phyloP scores from a whole-genome alignment of 1,140 invertebrate species.

The Solenopsis fugax region DNA sequence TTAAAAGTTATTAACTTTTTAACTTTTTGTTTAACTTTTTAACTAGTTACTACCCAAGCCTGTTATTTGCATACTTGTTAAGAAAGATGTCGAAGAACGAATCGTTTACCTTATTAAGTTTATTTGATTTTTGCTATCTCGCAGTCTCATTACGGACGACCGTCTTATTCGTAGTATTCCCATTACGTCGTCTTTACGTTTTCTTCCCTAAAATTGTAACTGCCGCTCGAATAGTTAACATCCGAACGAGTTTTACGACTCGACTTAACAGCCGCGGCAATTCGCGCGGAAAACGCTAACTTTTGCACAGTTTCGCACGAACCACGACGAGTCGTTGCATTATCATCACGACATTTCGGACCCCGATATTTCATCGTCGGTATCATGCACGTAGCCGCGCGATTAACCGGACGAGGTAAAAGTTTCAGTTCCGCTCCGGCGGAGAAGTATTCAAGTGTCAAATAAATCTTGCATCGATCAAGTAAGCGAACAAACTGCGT shows the following conservation, averaged over 20 bases:
- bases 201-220: slow-evolving; percentile 47
- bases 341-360: slow-evolving; percentile 41
- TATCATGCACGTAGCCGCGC: slow-evolving; percentile 2
- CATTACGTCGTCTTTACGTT: not conserved
- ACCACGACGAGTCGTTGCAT: slow-evolving; percentile 22
- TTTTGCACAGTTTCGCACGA: slow-evolving; percentile 43
- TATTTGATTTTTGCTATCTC: slow-evolving; percentile 15
- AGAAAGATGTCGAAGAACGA: not conserved
- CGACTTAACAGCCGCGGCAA: slow-evolving; percentile 29
- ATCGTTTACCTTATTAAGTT: not conserved
- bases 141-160: not conserved
- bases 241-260: slow-evolving; percentile 41
- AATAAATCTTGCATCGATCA: slow-evolving; percentile 62
- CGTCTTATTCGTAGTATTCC: slow-evolving; percentile 14
- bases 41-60: too few species aligned
- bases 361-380: slow-evolving; percentile 43
- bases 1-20: too few species aligned
- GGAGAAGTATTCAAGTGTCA: slow-evolving; percentile 47
- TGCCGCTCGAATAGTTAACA: slow-evolving; percentile 34
- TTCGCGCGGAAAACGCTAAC: slow-evolving; percentile 19
- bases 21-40: too few species aligned
- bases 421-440: slow-evolving; percentile 37
- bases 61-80: not conserved
- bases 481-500: slow-evolving; percentile 18
- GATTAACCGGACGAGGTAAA: slow-evolving; percentile 11